phyloP scores from a whole-genome alignment of 2,113 vertebrate genomes.

The Alces alces region DNA sequence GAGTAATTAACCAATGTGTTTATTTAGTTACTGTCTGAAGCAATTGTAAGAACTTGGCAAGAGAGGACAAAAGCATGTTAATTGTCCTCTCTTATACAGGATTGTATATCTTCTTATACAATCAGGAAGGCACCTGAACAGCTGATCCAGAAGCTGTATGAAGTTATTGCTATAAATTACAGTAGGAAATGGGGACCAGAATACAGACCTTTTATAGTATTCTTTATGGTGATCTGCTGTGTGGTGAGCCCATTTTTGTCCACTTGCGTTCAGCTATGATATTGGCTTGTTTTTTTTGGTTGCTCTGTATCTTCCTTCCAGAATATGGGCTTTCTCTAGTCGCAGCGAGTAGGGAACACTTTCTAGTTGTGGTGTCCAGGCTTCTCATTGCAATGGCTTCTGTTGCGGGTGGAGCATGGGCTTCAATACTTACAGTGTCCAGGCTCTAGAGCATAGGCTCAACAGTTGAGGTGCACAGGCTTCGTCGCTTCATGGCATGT shows the following conservation, averaged over 20 bases:
- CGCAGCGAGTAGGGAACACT: neutral
- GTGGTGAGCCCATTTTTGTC: neutral
- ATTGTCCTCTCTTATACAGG: neutral
- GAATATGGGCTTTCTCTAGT: neutral
- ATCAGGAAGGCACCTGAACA: neutral
- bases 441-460: neutral
- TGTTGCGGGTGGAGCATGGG: rapidly evolving
- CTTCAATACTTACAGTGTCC: neutral
- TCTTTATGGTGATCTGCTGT: neutral
- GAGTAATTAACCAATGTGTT: neutral
- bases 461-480: neutral
- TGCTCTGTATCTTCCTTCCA: neutral
- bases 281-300: neutral
- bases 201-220: neutral
- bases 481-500: neutral
- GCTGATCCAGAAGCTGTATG: neutral
- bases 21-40: neutral
- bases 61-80: neutral
- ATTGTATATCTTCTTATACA: neutral
- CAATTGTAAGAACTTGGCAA: neutral
- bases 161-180: neutral
- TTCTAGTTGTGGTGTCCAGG: neutral
- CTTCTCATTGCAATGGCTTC: neutral
- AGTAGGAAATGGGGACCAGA: neutral
- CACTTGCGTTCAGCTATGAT: neutral